phyloP scores from a whole-genome alignment of 2,113 vertebrate genomes.

The Lepisosteus oculatus region DNA sequence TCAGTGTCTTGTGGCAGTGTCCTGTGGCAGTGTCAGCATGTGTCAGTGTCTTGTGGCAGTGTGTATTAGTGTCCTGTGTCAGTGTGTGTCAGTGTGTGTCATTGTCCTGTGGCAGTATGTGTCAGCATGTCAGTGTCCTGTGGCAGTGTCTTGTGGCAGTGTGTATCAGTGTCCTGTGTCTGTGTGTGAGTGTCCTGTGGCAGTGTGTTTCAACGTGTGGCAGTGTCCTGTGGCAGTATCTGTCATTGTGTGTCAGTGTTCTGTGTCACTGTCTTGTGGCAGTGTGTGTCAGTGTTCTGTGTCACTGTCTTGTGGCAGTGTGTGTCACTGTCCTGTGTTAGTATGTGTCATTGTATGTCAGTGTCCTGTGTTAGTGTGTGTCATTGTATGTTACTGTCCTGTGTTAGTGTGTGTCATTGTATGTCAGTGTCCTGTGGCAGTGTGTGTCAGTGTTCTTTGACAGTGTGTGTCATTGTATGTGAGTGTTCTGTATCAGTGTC shows the following conservation, averaged over 20 bases:
- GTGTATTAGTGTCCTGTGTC: too few relatives aligned
- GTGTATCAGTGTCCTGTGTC: background rate
- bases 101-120: background rate
- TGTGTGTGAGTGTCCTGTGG: too few relatives aligned
- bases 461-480: background rate
- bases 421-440: background rate
- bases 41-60: too few relatives aligned
- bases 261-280: background rate
- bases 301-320: background rate
- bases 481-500: too few relatives aligned
- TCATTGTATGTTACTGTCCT: background rate
- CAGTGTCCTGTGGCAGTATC: background rate
- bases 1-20: background rate
- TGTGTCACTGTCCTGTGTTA: background rate
- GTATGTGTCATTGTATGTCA: background rate
- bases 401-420: background rate
- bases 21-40: background rate
- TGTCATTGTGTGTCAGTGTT: background rate
- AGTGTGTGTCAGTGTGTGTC: background rate
- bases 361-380: background rate
- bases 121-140: background rate
- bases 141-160: background rate
- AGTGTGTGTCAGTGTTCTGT: slow-evolving; percentile 3
- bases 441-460: background rate
- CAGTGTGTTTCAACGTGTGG: background rate